These are phyloP conservation scores for Agrotis clavis DNA, from an alignment of 2,888 invertebrate species.

Conservation along the genomic window DNA sequence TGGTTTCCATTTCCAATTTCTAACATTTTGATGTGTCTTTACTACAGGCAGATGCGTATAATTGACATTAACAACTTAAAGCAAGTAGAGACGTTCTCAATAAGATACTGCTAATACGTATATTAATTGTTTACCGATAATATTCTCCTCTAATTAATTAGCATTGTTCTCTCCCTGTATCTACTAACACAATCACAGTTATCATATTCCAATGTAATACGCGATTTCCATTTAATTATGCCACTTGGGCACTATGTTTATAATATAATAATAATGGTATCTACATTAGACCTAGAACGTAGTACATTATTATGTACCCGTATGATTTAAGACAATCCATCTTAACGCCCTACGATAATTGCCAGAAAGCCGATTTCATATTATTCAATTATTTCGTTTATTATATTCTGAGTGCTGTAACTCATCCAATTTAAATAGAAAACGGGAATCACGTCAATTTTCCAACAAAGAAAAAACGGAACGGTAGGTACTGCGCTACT, in stretches of 20 bases:
- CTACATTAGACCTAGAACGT: neutral
- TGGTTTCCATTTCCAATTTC: no score
- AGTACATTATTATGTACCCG: slow-evolving; percentile 6
- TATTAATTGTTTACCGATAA: slow-evolving; percentile 19
- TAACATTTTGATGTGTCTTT: no score
- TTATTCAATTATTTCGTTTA: slow-evolving; percentile 5
- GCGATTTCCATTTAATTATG: slow-evolving; percentile 14
- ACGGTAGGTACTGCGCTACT: neutral
- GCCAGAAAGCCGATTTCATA: slow-evolving; percentile 13
- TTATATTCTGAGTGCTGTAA: neutral
- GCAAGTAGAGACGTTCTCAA: neutral
- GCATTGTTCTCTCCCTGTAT: neutral
- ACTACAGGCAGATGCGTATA: no score
- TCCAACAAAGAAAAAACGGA: slow-evolving; percentile 11
- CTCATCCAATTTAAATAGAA: slow-evolving; percentile 11
- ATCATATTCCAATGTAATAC: slow-evolving; percentile 7
- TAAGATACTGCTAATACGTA: neutral
- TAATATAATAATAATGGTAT: neutral
- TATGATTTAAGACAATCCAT: slow-evolving; percentile 17
- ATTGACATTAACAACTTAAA: neutral
- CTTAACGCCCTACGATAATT: slow-evolving; percentile 12
- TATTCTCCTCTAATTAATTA: slow-evolving; percentile 8
- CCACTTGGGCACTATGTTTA: slow-evolving; percentile 1
- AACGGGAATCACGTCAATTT: slow-evolving; percentile 1
- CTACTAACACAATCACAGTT: neutral